A percentile compares a stretch with the other conserved stretches of the same genome.
Evolutionary conservation across 1,140 invertebrate genomes (phyloP).

Genomic region (Dendroctonus ponderosae): DNA sequence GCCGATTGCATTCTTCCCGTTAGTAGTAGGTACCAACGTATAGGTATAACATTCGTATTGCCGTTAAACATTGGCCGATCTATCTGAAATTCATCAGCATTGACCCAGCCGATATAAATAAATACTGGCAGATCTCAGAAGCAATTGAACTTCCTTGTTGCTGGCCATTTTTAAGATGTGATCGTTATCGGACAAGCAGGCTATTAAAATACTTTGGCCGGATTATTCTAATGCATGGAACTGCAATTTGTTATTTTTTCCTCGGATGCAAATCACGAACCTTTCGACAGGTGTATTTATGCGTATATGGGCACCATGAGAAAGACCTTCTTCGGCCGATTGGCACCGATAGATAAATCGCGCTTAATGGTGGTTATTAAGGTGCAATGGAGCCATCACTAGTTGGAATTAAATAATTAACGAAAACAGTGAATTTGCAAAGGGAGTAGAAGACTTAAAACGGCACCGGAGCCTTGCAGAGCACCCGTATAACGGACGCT

Average conservation of each 20-base stretch:
- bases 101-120: too few relatives aligned
- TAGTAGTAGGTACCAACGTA: too few relatives aligned
- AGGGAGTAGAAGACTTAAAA: conserved; percentile 19
- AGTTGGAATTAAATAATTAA: too few relatives aligned
- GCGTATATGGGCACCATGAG: conserved; percentile 15
- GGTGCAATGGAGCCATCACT: too few relatives aligned
- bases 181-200: conserved; percentile 21
- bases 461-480: conserved; percentile 8
- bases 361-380: too few relatives aligned
- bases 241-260: conserved; percentile 29
- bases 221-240: conserved; percentile 27
- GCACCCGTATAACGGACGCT: conserved; percentile 34
- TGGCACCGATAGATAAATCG: too few relatives aligned
- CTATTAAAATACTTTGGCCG: conserved; percentile 27
- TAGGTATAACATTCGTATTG: too few relatives aligned
- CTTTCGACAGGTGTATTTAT: conserved; percentile 28
- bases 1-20: too few relatives aligned
- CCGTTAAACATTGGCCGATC: too few relatives aligned
- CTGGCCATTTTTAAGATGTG: conserved; percentile 21
- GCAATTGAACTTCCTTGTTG: conserved; percentile 24
- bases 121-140: neutral
- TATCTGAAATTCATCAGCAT: too few relatives aligned
- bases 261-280: conserved; percentile 25
- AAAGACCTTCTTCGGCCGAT: neutral
- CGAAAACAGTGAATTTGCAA: conserved; percentile 1